Base-by-base conservation (phyloP, 2,797 vertebrate genomes). In the Setipinna tenuifilis region DNA sequence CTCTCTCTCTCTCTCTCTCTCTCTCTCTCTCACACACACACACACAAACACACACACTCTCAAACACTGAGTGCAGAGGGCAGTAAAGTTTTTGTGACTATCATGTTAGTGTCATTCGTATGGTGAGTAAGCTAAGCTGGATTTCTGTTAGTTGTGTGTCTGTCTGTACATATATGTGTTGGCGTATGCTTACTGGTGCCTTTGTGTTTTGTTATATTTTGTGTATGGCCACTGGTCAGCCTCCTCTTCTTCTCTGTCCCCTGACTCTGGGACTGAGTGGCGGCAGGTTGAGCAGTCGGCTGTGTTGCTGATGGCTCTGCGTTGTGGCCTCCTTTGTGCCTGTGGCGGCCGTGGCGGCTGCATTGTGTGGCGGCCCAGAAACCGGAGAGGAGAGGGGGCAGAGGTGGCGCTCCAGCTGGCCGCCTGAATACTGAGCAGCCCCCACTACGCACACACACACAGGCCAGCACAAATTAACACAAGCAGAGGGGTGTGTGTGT, bases 371-470 rank as follows among this genome's bases (percentile, higher is more conserved):
- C 88, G 88, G 61, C 90, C 90, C 90, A 87, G 86, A 88, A 91
- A 90, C 86, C 80, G 6, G 68, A 19, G 57, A 19, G 57, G 85
- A 90, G 88, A 85, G 86, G 87, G 90, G 87, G 85, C 87, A 89
- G 86, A 89, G 90, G 89, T 93, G 89, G 86, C 83, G 83, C 89
- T 92, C 88, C 87, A 92, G 92, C 90, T 92, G 90, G 87, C 88
- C 83, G 82, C 88, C 89, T 91, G 90, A 93, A 92, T 90, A 90
- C 90, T 88, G 91, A 91, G 81, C 82, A 68, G 71, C 83, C 75
- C 54, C 44, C 21, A 41, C 68, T 0, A 41, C 68, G 19, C 68
- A 19, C 68, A 41, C 68, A 75, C 28, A 41, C 68, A 75, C 28
- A 35, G 16, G 31, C 68, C 14, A 35, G 31, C 31, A 12, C 68